Conservation (phyloP, 2,113 vertebrate species). For the Hippotragus niger region DNA sequence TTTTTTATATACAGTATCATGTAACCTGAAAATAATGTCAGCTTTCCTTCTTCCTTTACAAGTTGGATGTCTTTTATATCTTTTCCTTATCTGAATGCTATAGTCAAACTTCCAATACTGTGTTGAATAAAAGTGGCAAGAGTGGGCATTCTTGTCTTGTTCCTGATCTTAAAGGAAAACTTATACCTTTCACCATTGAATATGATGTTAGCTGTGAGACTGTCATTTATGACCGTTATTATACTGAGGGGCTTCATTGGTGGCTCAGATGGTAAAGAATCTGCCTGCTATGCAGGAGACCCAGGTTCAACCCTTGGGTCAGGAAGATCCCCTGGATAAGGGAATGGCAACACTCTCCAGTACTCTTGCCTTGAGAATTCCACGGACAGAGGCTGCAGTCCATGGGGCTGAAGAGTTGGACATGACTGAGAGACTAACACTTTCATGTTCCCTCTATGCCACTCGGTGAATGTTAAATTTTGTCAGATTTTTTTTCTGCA, state of each 20-base stretch:
- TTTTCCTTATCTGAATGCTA: neutral
- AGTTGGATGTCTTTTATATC: neutral
- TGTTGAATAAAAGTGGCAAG: neutral
- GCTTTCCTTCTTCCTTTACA: neutral
- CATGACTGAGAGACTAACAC: neutral
- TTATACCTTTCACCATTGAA: neutral
- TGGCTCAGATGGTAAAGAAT: neutral
- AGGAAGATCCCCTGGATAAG: neutral
- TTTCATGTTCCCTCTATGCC: neutral
- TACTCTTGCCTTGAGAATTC: neutral
- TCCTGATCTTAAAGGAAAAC: neutral
- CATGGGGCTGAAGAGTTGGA: neutral
- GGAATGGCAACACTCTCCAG: neutral
- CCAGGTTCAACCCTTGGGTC: neutral
- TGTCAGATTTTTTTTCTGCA: neutral
- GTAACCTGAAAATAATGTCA: neutral
- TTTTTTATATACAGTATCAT: neutral
- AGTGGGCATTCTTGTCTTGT: neutral
- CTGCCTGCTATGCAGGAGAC: neutral
- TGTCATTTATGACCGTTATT: neutral
- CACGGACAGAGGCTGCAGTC: neutral
- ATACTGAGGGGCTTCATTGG: neutral
- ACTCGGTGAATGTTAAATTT: neutral
- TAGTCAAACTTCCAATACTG: neutral
- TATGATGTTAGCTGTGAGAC: neutral